Conservation (phyloP, 2,888 invertebrate species). For the Itoplectis maculator region DNA sequence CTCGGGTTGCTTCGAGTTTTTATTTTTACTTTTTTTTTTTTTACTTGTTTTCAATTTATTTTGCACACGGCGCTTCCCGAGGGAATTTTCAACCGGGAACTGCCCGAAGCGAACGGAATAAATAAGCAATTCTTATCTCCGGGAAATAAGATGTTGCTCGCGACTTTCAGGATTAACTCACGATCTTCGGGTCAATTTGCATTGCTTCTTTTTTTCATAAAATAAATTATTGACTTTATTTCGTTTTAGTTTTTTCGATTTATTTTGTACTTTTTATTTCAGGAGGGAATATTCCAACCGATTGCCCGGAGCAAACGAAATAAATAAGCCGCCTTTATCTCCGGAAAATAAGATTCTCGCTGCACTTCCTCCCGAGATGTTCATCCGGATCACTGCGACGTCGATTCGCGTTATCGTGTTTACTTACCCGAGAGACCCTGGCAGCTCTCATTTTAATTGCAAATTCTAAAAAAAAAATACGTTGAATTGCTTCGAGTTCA, state of each 20-base stretch:
- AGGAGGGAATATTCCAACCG: not conserved
- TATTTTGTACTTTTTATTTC: not conserved
- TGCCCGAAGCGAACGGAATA: not conserved
- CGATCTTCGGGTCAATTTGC: no score
- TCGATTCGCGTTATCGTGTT: no score
- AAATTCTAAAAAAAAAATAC: no score
- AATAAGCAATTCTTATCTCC: not conserved
- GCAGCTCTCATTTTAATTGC: no score
- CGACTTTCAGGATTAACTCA: no score
- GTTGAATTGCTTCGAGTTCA: no score
- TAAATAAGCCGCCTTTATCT: not conserved
- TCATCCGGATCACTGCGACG: not conserved
- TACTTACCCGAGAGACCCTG: no score
- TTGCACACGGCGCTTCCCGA: not conserved
- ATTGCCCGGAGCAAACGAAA: not conserved
- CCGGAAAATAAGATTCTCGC: not conserved
- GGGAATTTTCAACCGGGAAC: not conserved
- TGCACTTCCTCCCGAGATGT: not conserved
- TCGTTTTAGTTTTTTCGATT: no score
- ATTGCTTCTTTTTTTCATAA: no score
- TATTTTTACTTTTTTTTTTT: not conserved
- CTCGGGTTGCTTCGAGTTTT: slow-evolving; percentile 26
- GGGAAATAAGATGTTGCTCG: not conserved
- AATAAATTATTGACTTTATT: no score
- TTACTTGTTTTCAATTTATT: not conserved